phyloP scores from a whole-genome alignment of 2,797 vertebrate genomes.

The Hypotaenidia philippensis region DNA sequence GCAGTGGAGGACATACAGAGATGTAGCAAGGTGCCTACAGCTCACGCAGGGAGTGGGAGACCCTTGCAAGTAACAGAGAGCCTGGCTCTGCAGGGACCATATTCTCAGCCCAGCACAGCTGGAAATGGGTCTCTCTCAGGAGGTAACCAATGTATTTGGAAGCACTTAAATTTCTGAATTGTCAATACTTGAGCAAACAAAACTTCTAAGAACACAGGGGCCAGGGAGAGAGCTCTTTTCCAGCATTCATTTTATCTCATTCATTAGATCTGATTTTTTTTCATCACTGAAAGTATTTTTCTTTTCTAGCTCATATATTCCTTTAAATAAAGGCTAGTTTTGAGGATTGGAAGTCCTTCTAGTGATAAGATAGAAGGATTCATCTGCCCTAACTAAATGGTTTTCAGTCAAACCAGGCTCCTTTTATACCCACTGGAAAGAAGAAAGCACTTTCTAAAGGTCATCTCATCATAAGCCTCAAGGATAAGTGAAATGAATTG shows the following conservation, averaged over 20 bases:
- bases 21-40: background rate
- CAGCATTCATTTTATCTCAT: background rate
- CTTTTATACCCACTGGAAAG: background rate
- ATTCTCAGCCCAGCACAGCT: background rate
- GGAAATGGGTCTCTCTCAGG: background rate
- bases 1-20: background rate
- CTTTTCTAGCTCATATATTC: background rate
- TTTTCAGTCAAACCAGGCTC: background rate
- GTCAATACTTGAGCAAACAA: background rate
- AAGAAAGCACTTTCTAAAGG: background rate
- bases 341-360: background rate
- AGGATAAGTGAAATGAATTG: background rate
- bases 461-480: background rate
- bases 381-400: background rate
- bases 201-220: accelerated
- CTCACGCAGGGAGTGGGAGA: background rate
- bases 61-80: background rate
- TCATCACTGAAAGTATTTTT: background rate
- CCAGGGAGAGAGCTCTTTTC: background rate
- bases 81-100: background rate
- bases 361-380: background rate
- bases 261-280: background rate
- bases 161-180: background rate
- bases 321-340: background rate
- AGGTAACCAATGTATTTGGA: background rate